phyloP scores from a whole-genome alignment of 2,888 invertebrate genomes.

The Tinea pellionella region DNA sequence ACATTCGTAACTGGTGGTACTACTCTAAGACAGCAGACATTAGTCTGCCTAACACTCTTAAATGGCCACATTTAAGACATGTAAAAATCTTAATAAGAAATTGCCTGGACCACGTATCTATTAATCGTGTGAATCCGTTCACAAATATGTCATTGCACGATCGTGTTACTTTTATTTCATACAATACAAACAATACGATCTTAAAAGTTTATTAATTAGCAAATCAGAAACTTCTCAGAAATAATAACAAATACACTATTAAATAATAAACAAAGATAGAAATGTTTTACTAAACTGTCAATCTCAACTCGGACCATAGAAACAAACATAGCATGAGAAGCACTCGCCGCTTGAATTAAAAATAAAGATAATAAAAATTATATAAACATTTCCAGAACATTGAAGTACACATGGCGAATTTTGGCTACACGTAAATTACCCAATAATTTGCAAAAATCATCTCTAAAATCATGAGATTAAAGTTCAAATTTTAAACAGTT shows the following conservation, averaged over 20 bases:
- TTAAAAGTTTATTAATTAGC: not conserved
- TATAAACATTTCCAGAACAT: not conserved
- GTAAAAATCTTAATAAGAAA: no score
- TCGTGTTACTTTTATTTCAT: no score
- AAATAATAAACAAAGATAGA: not conserved
- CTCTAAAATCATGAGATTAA: not conserved
- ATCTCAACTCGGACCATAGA: not conserved
- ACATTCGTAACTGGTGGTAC: no score
- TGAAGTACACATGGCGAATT: not conserved
- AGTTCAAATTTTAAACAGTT: not conserved
- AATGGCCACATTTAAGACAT: no score
- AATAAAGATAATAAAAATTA: conserved; percentile 1
- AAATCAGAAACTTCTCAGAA: not conserved
- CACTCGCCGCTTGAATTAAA: not conserved
- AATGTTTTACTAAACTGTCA: conserved; percentile 6
- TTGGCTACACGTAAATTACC: not conserved
- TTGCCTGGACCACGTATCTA: no score
- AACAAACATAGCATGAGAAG: not conserved
- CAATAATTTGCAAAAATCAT: not conserved
- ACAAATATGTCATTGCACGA: no score
- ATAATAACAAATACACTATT: not conserved
- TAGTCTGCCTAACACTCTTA: no score
- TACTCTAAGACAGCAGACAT: no score
- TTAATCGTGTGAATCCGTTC: no score
- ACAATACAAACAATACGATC: no score